Evolutionary conservation across 2,888 invertebrate genomes (phyloP).

Genomic region (Macroteleia sp.): DNA sequence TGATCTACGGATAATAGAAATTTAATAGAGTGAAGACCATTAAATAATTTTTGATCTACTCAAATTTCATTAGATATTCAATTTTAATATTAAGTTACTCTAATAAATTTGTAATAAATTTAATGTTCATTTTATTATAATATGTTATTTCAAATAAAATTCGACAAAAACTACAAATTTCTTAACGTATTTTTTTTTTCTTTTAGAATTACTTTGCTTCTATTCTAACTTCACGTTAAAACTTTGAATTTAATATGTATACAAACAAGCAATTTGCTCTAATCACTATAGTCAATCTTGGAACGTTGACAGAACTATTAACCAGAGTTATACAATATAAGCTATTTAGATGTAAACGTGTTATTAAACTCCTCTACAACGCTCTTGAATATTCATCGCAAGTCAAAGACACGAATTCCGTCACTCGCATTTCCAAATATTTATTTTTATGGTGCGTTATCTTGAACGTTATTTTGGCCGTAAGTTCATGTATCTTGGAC

Average conservation of each 20-base stretch:
- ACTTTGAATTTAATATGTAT: neutral
- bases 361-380: slow-evolving; percentile 53
- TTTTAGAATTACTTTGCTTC: no score
- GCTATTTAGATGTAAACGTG: slow-evolving; percentile 59
- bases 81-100: no score
- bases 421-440: slow-evolving; percentile 61
- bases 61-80: no score
- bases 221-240: no score
- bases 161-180: no score
- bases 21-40: no score
- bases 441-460: slow-evolving; percentile 56
- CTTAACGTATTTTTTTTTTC: no score
- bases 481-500: slow-evolving; percentile 15
- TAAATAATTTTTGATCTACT: no score
- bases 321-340: slow-evolving; percentile 55
- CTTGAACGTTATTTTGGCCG: slow-evolving; percentile 49
- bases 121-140: no score
- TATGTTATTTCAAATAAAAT: no score
- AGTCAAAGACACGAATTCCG: slow-evolving; percentile 53
- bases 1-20: no score
- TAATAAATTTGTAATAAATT: no score
- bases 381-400: slow-evolving; percentile 56
- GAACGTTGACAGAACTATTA: slow-evolving; percentile 53
- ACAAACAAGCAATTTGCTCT: slow-evolving; percentile 25
- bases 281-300: slow-evolving; percentile 26